Percentiles rank a stretch among this genome's conserved stretches.
Conservation (phyloP, 2,888 invertebrate species). For the Leptinotarsa peninsularis region DNA sequence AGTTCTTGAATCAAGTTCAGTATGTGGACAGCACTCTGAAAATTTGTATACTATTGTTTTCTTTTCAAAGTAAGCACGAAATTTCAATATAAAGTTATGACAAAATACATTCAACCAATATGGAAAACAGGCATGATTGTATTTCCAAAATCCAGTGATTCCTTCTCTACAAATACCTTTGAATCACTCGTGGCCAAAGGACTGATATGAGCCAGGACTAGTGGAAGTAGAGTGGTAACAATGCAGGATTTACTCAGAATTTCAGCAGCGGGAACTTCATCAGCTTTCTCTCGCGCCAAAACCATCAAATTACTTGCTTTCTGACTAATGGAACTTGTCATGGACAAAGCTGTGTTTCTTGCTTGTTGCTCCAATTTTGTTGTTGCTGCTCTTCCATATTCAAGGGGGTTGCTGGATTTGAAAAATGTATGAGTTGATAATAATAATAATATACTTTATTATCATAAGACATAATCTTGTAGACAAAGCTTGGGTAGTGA, state of each 20-base stretch:
- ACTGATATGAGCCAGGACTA: slow-evolving; percentile 86
- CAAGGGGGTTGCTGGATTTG: slow-evolving; percentile 61
- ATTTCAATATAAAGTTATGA: too few relatives aligned
- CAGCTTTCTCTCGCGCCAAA: slow-evolving; percentile 79
- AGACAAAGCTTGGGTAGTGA: too few relatives aligned
- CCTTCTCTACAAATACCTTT: slow-evolving; percentile 69
- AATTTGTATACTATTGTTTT: not conserved
- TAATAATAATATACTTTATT: too few relatives aligned
- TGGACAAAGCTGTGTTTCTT: slow-evolving; percentile 77
- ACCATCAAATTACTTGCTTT: slow-evolving; percentile 82
- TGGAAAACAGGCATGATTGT: too few relatives aligned
- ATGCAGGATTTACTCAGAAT: slow-evolving; percentile 73
- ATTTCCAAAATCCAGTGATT: too few relatives aligned
- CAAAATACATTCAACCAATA: too few relatives aligned
- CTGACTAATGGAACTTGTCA: slow-evolving; percentile 82
- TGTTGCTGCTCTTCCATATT: slow-evolving; percentile 61
- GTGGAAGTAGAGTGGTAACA: slow-evolving; percentile 82
- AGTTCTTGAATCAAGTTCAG: slow-evolving; percentile 88
- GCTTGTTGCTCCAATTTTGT: slow-evolving; percentile 70
- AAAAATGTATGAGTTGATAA: not conserved
- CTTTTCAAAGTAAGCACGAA: not conserved
- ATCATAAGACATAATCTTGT: too few relatives aligned
- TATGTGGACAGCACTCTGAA: slow-evolving; percentile 86
- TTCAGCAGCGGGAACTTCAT: slow-evolving; percentile 70
- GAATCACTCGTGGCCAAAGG: slow-evolving; percentile 86